Evolutionary conservation across 2,113 vertebrate species (phyloP).

Genomic region (Oplegnathus fasciatus): DNA sequence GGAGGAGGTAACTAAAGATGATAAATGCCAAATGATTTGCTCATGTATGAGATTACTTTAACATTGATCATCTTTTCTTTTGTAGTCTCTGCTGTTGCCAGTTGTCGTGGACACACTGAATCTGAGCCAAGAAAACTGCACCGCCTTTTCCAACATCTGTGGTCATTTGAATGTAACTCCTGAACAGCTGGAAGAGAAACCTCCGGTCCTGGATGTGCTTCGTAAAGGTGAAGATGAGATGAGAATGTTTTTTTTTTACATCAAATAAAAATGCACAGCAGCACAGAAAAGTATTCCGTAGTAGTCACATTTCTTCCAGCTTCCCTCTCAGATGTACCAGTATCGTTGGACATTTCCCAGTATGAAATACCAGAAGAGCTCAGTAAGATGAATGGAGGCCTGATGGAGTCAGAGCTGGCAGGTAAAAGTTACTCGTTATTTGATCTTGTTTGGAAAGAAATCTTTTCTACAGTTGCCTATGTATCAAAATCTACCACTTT

Average conservation of each 20-base stretch:
- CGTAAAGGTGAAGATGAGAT: constrained; percentile 62
- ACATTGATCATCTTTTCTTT: background rate
- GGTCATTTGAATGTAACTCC: constrained; percentile 48
- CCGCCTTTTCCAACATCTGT: constrained; percentile 32
- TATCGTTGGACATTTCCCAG: constrained; percentile 47
- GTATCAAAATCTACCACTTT: background rate
- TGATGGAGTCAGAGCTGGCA: constrained; percentile 38
- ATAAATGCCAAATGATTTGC: background rate
- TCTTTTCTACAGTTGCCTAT: background rate
- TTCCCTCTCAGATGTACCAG: constrained; percentile 16
- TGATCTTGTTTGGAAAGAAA: background rate
- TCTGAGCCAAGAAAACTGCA: constrained; percentile 1
- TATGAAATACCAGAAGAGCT: constrained; percentile 27
- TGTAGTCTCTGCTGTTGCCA: constrained; percentile 77
- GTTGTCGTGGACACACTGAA: constrained; percentile 58
- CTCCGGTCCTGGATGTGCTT: constrained; percentile 62
- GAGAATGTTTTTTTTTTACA: background rate
- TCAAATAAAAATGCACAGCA: background rate
- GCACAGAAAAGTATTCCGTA: background rate
- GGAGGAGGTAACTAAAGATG: constrained; percentile 67
- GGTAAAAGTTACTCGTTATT: constrained; percentile 49
- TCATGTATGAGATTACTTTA: background rate
- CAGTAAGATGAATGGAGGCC: background rate
- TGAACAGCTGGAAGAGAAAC: constrained; percentile 60
- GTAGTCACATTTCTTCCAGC: background rate